Percentiles rank a stretch among this genome's conserved stretches.
Evolutionary conservation across 92 coral and sea anemone species (phyloP).

Genomic region (Phenganax subtilis): DNA sequence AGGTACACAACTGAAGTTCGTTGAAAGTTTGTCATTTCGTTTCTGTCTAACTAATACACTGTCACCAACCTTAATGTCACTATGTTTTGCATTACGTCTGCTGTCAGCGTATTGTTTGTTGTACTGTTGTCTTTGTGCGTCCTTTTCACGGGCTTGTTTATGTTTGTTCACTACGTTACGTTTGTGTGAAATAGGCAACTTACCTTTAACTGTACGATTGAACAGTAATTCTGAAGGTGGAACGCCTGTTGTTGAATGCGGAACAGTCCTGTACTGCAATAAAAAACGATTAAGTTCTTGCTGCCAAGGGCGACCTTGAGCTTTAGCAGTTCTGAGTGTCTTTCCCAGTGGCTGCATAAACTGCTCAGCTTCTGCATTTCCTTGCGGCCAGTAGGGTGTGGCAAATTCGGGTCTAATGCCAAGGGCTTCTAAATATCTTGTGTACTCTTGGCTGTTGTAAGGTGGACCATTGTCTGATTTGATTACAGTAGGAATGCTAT

Average conservation of each 20-base stretch:
- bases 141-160: constrained; percentile 30
- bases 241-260: neutral
- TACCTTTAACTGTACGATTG: constrained; percentile 1
- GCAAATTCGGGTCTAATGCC: neutral
- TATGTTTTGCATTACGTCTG: neutral
- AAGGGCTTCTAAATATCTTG: neutral
- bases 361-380: neutral
- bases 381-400: no score
- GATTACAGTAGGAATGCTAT: neutral
- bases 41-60: neutral
- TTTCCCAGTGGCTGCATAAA: constrained; percentile 2
- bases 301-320: constrained; percentile 8
- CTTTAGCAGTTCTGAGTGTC: neutral
- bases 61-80: constrained; percentile 11
- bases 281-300: neutral
- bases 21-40: neutral
- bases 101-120: neutral
- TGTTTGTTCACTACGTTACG: constrained; percentile 3
- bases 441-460: neutral
- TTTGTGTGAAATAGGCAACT: neutral
- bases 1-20: no score
- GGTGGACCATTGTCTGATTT: constrained; percentile 5
- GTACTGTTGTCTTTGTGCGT: constrained; percentile 1
- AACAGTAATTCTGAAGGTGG: neutral
- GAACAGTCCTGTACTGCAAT: neutral